Percentiles rank a stretch among this genome's conserved stretches.
These are phyloP conservation scores for Phoebastria nigripes DNA, from an alignment of 2,797 vertebrate genomes.

Conservation along the genomic window DNA sequence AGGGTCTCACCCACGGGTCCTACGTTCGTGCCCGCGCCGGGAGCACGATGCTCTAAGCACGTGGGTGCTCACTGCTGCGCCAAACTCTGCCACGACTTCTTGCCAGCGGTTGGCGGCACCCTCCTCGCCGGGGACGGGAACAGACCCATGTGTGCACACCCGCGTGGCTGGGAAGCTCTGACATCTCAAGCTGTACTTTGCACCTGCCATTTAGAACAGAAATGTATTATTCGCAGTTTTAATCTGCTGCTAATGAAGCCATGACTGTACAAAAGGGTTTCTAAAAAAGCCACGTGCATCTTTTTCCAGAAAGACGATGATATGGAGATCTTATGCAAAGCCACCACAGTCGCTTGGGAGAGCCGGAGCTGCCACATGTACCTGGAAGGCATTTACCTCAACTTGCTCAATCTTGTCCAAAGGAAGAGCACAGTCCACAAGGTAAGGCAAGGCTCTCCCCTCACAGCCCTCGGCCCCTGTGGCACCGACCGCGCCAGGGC, in stretches of 20 bases:
- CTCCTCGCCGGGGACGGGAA: background rate
- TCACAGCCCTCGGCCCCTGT: no score
- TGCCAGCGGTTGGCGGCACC: background rate
- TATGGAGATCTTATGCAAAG: slow-evolving; percentile 34
- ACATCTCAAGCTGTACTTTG: accelerated
- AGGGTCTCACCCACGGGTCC: background rate
- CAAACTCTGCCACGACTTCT: background rate
- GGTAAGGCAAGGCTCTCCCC: background rate
- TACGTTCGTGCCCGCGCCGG: accelerated
- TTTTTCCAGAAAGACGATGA: background rate
- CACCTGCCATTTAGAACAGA: background rate
- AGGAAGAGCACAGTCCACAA: accelerated
- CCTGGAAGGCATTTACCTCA: background rate
- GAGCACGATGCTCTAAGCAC: background rate
- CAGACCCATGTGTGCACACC: background rate
- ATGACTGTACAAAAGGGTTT: background rate
- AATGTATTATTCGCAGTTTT: accelerated
- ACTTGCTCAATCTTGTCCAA: background rate
- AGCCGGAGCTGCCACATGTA: accelerated
- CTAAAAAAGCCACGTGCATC: accelerated
- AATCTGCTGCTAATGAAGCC: background rate
- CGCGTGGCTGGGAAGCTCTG: accelerated
- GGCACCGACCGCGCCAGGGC: accelerated
- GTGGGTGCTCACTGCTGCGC: accelerated
- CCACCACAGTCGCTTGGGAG: background rate